Evolutionary conservation across 2,113 vertebrate species (phyloP).

Genomic region (Egretta garzetta): DNA sequence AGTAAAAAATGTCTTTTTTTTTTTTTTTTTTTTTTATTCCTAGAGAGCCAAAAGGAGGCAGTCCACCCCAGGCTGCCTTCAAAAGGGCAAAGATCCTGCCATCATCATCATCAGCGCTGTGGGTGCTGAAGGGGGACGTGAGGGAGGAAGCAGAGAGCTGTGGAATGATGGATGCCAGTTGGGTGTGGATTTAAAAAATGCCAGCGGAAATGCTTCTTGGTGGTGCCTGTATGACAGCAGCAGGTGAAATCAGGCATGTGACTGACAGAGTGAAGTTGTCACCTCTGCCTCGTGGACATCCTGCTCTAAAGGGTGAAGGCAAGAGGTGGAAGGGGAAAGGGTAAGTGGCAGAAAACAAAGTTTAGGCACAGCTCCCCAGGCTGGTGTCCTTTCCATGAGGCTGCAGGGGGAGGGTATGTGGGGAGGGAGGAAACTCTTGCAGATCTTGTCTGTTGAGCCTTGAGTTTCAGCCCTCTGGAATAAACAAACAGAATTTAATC

Average conservation of each 20-base stretch:
- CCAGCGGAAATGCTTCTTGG: not conserved
- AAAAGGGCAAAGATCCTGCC: not conserved
- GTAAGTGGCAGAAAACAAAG: not conserved
- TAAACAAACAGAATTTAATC: not conserved
- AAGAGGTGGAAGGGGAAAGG: not conserved
- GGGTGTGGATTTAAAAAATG: not conserved
- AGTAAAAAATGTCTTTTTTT: not conserved
- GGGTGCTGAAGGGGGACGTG: not conserved
- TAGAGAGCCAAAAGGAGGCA: slow-evolving; percentile 28
- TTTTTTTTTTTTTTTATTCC: slow-evolving; percentile 44
- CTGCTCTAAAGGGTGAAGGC: not conserved
- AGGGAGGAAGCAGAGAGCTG: not conserved
- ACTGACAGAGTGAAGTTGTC: not conserved
- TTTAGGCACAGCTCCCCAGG: not conserved
- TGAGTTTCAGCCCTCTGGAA: not conserved
- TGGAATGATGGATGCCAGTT: not conserved
- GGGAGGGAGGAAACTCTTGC: not conserved
- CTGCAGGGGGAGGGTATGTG: not conserved
- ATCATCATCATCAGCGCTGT: not conserved
- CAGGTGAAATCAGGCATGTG: not conserved
- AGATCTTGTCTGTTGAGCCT: not conserved
- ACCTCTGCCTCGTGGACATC: not conserved
- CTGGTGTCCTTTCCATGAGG: not conserved
- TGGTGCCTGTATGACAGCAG: not conserved
- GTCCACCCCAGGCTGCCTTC: slow-evolving; percentile 11